Percentiles rank a stretch among this genome's conserved stretches.
Evolutionary conservation across 2,888 invertebrate species (phyloP).

Genomic region (Lingula anatina): DNA sequence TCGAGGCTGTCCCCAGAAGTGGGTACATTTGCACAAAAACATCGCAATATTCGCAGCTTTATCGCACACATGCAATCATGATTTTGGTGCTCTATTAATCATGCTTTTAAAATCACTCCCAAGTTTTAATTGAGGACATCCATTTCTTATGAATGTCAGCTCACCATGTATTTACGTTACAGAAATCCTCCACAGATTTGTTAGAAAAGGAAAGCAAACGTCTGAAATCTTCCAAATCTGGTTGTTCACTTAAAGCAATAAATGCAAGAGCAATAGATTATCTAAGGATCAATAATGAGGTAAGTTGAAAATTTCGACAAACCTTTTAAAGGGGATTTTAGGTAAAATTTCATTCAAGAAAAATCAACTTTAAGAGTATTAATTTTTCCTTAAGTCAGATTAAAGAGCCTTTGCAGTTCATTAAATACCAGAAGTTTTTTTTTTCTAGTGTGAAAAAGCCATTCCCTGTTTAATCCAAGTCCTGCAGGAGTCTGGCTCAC

Average conservation of each 20-base stretch:
- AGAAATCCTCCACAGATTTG: constrained; percentile 16
- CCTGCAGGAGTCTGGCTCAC: constrained; percentile 14
- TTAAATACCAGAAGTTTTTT: no score
- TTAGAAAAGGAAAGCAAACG: constrained; percentile 17
- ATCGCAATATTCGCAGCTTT: no score
- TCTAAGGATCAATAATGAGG: constrained; percentile 14
- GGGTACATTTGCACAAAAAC: no score
- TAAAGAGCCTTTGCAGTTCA: no score
- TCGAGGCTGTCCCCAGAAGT: no score
- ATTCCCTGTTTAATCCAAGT: constrained; percentile 18
- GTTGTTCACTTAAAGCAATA: constrained; percentile 17
- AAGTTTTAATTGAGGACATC: background rate
- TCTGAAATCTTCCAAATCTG: constrained; percentile 8
- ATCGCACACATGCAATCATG: background rate
- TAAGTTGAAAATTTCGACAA: constrained; percentile 2
- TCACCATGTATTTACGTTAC: constrained; percentile 9
- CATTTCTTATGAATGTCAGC: constrained; percentile 9
- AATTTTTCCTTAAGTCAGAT: no score
- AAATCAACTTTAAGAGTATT: no score
- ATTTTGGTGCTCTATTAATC: background rate
- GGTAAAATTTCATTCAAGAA: no score
- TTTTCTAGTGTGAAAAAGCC: constrained; percentile 16
- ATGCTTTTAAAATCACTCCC: no score
- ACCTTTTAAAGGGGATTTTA: background rate
- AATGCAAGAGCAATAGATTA: constrained; percentile 13